Base-by-base conservation (phyloP, 1,140 invertebrate species). In the Drosophila ohnishii region DNA sequence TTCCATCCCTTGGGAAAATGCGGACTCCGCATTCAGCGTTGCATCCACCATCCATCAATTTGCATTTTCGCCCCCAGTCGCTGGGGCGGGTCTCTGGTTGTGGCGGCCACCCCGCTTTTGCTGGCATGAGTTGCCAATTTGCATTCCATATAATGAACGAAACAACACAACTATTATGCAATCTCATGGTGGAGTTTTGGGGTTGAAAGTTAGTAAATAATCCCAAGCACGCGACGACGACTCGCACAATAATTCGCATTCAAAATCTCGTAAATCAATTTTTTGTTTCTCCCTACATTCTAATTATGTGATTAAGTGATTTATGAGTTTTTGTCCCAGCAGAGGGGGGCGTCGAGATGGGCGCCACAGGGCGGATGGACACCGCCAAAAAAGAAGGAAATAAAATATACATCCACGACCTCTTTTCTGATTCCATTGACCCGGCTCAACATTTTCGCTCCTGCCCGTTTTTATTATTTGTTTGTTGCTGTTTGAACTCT, bases 261-360 rank as follows among this genome's bases (percentile, higher is more conserved):
- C 65, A 58, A 84, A 87, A 89, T 88, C 84, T 87, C 84, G 84
- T 87, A 87, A 87, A 87, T 87, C 84, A 87, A 87, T 88, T 88
- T 78, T 88, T 81, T 88, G 19, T 22, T 11, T 5, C 30, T 50
- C 28, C 51, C 81, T 67, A 80, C 84, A 88, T 88, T 87, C 84
- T 87, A 87, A 87, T 87, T 87, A 87, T 87, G 84, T 87, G 84
- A 87, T 87, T 87, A 87, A 87, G 84, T 87, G 84, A 87, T 87
- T 87, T 87, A 87, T 88, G 84, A 75, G 65, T 60, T 83, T 81
- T 58, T 73, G 57, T 61, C 65, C 64, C 61, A 28, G 25, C 25
- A 28, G 25, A 28, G 25, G 25, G 25, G 5, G 25, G 25, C 25
- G 32, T 37, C 50, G 2, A 22, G 56, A 59, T 70, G 62, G 55